Base-by-base conservation (phyloP, 2,888 invertebrate species). In the Neria commutata region DNA sequence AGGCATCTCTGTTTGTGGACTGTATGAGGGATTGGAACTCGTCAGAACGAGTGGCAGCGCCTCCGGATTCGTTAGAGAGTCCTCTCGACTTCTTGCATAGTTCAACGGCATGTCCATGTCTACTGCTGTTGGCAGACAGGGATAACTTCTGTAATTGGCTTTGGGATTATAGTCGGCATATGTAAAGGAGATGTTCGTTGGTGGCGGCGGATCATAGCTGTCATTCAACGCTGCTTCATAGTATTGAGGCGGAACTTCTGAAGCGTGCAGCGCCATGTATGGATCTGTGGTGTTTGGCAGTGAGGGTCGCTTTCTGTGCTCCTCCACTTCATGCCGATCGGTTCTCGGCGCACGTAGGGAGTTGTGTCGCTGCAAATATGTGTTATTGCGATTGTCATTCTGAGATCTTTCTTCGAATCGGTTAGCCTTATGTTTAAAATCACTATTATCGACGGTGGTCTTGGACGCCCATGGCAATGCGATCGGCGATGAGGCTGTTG, bases 381-480 rank as follows among this genome's bases (percentile, higher is more conserved):
- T 61, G 47, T 60, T 55, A 29, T 48, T 5, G 5, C 42, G 17
- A 42, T 19, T 42, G 6, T 75, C 78, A n/a, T 75, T 70, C 33
- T 74, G 67, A 4, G 81, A 75, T 3, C 73, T 72, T 56, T 76
- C 77, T 67, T 87, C 87, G 68, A 87, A 88, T 76, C 85, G 87
- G 21, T 84, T 81, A 0, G 85, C 84, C 19, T 85, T 84, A 25
- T 85, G 77, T 67, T 83, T 85, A 17, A 85, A 76, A 5, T 85
- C 84, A 62, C 85, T 83, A 49, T 83, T 83, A 45, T 85, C 84
- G 3, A 81, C 75, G 17, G 83, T 82, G 1, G 79, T 75, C 26
- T 81, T 79, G 1, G 80, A 72, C 26, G 81, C 76, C 87, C 87
- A 87, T 80, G 86, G 79, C 47, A 81, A 58, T 0, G 73, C 74